phyloP scores from a whole-genome alignment of 1,140 invertebrate genomes.

The Orchestia grillus region DNA sequence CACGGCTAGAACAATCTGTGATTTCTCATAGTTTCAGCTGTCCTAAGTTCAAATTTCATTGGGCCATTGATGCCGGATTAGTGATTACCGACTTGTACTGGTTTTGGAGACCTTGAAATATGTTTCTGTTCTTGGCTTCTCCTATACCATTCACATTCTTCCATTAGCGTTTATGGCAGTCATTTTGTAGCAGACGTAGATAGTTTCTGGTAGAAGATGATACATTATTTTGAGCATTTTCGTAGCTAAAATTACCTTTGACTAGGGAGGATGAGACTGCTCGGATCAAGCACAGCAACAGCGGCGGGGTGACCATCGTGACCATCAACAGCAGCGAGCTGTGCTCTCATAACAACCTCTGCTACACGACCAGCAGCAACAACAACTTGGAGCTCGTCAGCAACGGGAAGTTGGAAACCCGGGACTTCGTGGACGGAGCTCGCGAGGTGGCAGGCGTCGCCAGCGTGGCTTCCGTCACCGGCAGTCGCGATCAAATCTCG shows the following conservation, averaged over 20 bases:
- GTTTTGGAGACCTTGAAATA: neutral
- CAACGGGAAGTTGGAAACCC: neutral
- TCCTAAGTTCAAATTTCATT: too few relatives aligned
- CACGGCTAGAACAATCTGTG: too few relatives aligned
- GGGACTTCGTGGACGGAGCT: neutral
- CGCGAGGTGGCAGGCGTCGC: neutral
- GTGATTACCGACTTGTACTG: neutral
- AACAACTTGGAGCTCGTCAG: neutral
- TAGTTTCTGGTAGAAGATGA: neutral
- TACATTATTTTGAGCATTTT: neutral
- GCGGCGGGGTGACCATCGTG: neutral
- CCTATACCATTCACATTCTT: neutral
- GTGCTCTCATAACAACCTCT: neutral
- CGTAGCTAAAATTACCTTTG: neutral
- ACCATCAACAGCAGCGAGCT: conserved; percentile 50
- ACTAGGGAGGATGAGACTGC: conserved; percentile 6
- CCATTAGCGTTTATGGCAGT: neutral
- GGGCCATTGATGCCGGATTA: too few relatives aligned
- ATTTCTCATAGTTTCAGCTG: too few relatives aligned
- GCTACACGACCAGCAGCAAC: conserved; percentile 41
- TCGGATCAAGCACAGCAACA: conserved; percentile 30
- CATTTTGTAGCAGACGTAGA: neutral
- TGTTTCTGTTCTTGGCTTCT: neutral
- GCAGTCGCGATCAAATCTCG: conserved; percentile 25
- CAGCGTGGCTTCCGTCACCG: neutral